Evolutionary conservation across 2,888 invertebrate genomes (phyloP), one percentile per base, ranked within the genome.

Genomic region (Alloscopus bannaensis): DNA sequence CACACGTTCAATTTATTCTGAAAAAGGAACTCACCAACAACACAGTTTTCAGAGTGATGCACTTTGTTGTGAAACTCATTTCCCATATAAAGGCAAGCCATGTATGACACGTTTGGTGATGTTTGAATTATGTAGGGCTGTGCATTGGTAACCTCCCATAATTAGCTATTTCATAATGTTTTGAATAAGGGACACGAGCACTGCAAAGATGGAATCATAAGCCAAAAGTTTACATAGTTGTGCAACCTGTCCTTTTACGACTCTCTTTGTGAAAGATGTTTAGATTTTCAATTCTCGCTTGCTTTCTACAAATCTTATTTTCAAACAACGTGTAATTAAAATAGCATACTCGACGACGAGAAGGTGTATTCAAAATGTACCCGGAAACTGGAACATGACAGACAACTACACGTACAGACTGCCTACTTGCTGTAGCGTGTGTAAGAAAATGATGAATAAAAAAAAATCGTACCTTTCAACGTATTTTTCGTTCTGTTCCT

Each of bases 21-120:
- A 70, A 59, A 60, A 59, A 70, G 59, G 70, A n/a, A n/a, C n/a
- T 57, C 16, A 47, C 18, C 26, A n/a, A 24, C 50, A 11, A 6
- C 2, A 36, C 20, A 50, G 29, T n/a, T 36, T 18, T 6, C n/a
- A 29, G n/a, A n/a, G n/a, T 52, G 40, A 68, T 50, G 52, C 52
- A 36, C 52, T 13, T 28, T 70, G 52, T 72, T 72, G 45, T 62
- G 45, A 50, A 62, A 72, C 52, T 72, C 50, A 60, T 70, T 71
- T 71, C 22, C 71, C 71, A 47, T 59, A 31, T 60, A 71, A 60
- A 62, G 4, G 4, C n/a, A 62, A 3, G 36, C n/a, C 28, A 31
- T 18, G 24, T 20, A 20, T 55, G 24, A 26, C 16, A 26, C 55
- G 13, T 13, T 16, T 55, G 3, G 22, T 50, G 8, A 3, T 3